Conservation (phyloP, 1,140 invertebrate genomes). For the Delia radicum region DNA sequence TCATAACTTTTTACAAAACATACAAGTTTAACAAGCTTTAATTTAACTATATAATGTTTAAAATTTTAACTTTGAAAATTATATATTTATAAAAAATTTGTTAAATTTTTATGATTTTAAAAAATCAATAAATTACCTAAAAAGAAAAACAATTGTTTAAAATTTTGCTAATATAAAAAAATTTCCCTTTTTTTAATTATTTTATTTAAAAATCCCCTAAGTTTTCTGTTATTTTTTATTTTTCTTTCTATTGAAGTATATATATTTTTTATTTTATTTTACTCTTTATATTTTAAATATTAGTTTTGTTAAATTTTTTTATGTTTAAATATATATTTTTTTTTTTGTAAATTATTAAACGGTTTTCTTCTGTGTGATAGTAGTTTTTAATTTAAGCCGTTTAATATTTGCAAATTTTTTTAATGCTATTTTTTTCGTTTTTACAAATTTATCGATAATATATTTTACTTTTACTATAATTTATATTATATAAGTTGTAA, state of each 20-base stretch:
- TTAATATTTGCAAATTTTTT: constrained; percentile 16
- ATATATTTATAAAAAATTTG: neutral
- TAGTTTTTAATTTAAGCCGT: constrained; percentile 54
- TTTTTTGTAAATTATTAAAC: constrained; percentile 30
- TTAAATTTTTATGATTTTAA: neutral
- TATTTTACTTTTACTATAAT: constrained; percentile 4
- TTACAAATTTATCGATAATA: neutral
- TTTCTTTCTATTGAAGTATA: neutral
- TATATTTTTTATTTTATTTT: neutral
- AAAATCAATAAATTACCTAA: neutral
- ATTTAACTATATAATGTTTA: too few species aligned
- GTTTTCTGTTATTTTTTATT: neutral
- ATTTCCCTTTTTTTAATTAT: too few species aligned
- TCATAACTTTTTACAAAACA: too few species aligned
- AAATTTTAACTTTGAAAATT: too few species aligned
- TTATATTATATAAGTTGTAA: constrained; percentile 5
- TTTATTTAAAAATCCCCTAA: too few species aligned
- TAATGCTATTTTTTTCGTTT: constrained; percentile 11
- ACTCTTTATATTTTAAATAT: constrained; percentile 8
- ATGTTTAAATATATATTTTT: constrained; percentile 36
- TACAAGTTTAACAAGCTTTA: too few species aligned
- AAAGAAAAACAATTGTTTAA: too few species aligned
- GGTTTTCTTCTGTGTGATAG: constrained; percentile 55
- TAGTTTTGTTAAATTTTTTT: constrained; percentile 43
- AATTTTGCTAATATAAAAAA: too few species aligned